Evolutionary conservation across 2,797 vertebrate species (phyloP).

Genomic region (Protosalanx chinensis): DNA sequence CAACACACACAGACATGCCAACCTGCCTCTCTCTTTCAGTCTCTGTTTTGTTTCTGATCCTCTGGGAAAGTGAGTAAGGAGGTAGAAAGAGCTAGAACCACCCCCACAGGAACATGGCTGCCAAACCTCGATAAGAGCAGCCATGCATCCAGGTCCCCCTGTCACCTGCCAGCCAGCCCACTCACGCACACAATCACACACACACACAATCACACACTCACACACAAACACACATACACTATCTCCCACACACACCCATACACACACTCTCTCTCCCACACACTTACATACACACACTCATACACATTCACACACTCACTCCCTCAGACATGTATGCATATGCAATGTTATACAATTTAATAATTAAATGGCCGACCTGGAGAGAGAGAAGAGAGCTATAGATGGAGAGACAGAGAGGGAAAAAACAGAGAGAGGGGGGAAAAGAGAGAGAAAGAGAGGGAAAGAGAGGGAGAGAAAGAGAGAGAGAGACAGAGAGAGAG

Average conservation of each 20-base stretch:
- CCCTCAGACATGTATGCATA: slow-evolving; percentile 46
- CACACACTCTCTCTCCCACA: slow-evolving; percentile 12
- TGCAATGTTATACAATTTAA: slow-evolving; percentile 61
- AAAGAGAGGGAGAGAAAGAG: slow-evolving; percentile 34
- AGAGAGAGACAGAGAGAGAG: slow-evolving; percentile 14
- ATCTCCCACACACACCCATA: slow-evolving; percentile 48
- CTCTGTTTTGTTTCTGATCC: slow-evolving; percentile 27
- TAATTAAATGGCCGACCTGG: slow-evolving; percentile 57
- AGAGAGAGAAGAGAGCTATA: slow-evolving; percentile 32
- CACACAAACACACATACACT: slow-evolving; percentile 7
- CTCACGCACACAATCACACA: slow-evolving; percentile 49
- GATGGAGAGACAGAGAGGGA: not conserved
- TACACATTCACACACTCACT: slow-evolving; percentile 5
- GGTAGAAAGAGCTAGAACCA: not conserved
- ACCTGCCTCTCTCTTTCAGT: slow-evolving; percentile 24
- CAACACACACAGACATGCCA: not conserved
- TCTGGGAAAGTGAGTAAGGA: slow-evolving; percentile 7
- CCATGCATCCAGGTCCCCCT: slow-evolving; percentile 36
- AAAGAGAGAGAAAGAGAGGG: slow-evolving; percentile 38
- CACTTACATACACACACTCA: not conserved
- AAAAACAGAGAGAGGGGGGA: slow-evolving; percentile 37
- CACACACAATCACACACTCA: slow-evolving; percentile 21
- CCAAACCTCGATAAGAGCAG: slow-evolving; percentile 74
- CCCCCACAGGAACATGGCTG: slow-evolving; percentile 68
- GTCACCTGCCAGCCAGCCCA: slow-evolving; percentile 16